A percentile compares a stretch with the other conserved stretches of the same genome.
phyloP scores from a whole-genome alignment of 2,888 invertebrate species.

The Melieria crassipennis region DNA sequence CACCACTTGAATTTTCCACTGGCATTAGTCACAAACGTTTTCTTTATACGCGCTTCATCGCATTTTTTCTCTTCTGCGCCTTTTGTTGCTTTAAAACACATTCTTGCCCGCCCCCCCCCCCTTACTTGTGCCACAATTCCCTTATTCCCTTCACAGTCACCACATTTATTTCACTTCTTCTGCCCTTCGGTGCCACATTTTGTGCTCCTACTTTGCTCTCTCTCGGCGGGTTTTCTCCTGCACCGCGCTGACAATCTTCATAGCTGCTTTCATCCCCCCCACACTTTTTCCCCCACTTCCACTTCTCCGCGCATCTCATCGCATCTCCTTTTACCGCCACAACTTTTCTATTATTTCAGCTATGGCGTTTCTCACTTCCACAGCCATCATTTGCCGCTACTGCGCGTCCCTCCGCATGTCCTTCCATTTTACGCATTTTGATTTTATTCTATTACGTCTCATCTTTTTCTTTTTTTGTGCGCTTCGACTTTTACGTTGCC shows the following conservation, averaged over 20 bases:
- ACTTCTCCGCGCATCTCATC: slow-evolving; percentile 3
- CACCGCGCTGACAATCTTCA: not conserved
- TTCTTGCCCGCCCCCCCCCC: too few species aligned
- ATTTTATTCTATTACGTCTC: not conserved
- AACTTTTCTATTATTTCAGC: slow-evolving; percentile 33
- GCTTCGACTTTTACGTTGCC: slow-evolving; percentile 21
- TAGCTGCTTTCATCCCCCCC: not conserved
- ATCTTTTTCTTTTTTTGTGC: slow-evolving; percentile 22
- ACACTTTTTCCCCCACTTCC: slow-evolving; percentile 13
- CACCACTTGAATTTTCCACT: too few species aligned
- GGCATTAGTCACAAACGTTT: too few species aligned
- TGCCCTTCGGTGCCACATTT: too few species aligned
- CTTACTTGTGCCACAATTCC: too few species aligned
- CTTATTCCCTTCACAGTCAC: too few species aligned
- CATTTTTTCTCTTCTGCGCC: too few species aligned
- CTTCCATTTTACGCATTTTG: not conserved
- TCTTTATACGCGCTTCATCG: too few species aligned
- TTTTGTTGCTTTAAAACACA: too few species aligned
- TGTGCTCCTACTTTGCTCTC: not conserved
- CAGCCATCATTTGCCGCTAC: slow-evolving; percentile 20
- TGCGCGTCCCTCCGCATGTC: slow-evolving; percentile 17
- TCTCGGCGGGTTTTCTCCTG: not conserved
- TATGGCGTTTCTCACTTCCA: slow-evolving; percentile 31
- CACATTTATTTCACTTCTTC: too few species aligned
- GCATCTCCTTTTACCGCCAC: not conserved